These are phyloP conservation scores for Tipula vernalis DNA, from an alignment of 2,888 invertebrate species.

Conservation along the genomic window DNA sequence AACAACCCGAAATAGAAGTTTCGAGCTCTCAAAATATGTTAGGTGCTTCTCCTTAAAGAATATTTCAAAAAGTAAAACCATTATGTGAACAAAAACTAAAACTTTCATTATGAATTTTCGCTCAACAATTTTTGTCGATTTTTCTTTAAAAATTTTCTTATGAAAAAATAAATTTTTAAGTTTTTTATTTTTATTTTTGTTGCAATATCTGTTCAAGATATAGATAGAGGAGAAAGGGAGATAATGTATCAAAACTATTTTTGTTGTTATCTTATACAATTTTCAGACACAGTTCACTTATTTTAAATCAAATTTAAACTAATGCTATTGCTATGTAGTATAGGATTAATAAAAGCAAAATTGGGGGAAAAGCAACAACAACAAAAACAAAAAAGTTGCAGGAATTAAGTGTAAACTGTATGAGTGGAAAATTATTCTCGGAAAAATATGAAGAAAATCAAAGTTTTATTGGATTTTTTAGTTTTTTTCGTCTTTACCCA, in stretches of 20 bases:
- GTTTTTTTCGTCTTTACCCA: neutral
- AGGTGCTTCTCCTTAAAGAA: neutral
- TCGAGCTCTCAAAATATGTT: neutral
- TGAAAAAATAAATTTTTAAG: neutral
- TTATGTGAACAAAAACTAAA: neutral
- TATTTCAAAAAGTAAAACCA: neutral
- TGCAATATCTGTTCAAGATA: neutral
- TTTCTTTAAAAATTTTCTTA: neutral
- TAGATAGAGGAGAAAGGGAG: neutral
- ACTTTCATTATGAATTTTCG: neutral
- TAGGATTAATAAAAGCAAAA: neutral
- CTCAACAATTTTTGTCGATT: neutral
- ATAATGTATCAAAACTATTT: neutral
- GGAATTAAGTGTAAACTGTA: neutral
- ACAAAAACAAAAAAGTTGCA: neutral
- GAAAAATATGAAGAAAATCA: neutral
- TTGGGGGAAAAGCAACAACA: neutral
- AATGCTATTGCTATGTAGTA: neutral
- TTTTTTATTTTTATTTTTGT: neutral
- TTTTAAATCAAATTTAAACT: slow-evolving; percentile 4
- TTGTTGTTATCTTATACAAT: neutral
- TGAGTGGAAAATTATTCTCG: neutral
- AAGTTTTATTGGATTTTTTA: neutral
- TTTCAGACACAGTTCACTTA: neutral
- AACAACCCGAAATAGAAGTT: neutral